Conservation (phyloP, 2,797 vertebrate species). For the Betta splendens region DNA sequence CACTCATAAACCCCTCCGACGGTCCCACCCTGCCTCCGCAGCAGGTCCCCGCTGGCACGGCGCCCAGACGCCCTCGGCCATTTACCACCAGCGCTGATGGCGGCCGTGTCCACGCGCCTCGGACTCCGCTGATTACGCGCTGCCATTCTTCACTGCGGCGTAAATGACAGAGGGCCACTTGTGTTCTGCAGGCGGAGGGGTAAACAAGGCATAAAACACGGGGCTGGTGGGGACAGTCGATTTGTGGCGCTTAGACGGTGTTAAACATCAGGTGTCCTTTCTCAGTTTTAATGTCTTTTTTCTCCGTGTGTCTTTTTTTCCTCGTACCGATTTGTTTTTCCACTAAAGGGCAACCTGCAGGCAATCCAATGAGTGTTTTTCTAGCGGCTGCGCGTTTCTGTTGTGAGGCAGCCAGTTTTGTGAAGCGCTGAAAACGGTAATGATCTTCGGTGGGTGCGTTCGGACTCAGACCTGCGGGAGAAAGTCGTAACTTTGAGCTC, state of each 20-base stretch:
- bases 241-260: conserved; percentile 52
- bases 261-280: conserved; percentile 42
- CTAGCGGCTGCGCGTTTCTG: conserved; percentile 13
- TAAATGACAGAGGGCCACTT: conserved; percentile 64
- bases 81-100: conserved; percentile 60
- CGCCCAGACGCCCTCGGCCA: conserved; percentile 63
- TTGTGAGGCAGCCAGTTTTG: conserved; percentile 15
- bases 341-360: conserved; percentile 2
- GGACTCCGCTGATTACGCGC: conserved; percentile 71
- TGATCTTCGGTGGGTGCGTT: conserved; percentile 19
- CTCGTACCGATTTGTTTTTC: too few relatives aligned
- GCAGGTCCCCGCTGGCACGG: conserved; percentile 60
- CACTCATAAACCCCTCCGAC: conserved; percentile 12
- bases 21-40: conserved; percentile 56
- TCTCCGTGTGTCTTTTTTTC: too few relatives aligned
- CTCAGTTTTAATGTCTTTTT: conserved; percentile 1
- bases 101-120: conserved; percentile 58
- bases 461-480: background rate
- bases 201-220: conserved; percentile 67
- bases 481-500: conserved; percentile 17
- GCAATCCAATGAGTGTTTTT: conserved; percentile 31
- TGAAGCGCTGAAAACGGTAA: conserved; percentile 16
- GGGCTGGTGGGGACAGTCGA: conserved; percentile 41
- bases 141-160: conserved; percentile 68
- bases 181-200: conserved; percentile 50